Percentiles rank a stretch among this genome's conserved stretches.
Conservation (phyloP, 2,113 vertebrate genomes). For the Cephalopterus ornatus region DNA sequence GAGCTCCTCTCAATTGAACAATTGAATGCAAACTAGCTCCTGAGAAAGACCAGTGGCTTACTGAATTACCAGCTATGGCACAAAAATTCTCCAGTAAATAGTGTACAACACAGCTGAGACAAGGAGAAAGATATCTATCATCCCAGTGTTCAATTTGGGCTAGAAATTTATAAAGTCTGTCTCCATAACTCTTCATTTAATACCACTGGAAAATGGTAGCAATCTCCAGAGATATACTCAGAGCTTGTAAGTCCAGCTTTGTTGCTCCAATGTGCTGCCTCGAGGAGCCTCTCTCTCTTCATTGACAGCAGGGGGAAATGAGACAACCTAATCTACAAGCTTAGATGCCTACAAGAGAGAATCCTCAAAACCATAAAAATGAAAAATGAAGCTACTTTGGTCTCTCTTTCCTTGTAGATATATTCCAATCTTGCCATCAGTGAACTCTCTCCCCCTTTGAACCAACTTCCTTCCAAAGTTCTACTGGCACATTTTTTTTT, state of each 20-base stretch:
- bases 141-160: neutral
- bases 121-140: neutral
- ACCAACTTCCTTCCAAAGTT: neutral
- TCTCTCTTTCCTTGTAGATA: neutral
- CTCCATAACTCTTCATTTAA: neutral
- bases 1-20: neutral
- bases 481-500: neutral
- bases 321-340: neutral
- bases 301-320: neutral
- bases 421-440: neutral
- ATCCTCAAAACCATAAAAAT: neutral
- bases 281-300: neutral
- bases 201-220: neutral
- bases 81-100: neutral
- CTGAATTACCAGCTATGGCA: neutral
- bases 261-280: fast-evolving
- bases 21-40: neutral
- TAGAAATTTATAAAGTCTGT: neutral
- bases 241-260: neutral
- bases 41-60: neutral
- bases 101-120: neutral
- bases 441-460: neutral
- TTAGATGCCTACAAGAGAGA: neutral
- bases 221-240: neutral
- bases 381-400: neutral